A percentile compares a stretch with the other conserved stretches of the same genome.
Conservation (phyloP, 2,797 vertebrate genomes). For the Eremophila alpestris region DNA sequence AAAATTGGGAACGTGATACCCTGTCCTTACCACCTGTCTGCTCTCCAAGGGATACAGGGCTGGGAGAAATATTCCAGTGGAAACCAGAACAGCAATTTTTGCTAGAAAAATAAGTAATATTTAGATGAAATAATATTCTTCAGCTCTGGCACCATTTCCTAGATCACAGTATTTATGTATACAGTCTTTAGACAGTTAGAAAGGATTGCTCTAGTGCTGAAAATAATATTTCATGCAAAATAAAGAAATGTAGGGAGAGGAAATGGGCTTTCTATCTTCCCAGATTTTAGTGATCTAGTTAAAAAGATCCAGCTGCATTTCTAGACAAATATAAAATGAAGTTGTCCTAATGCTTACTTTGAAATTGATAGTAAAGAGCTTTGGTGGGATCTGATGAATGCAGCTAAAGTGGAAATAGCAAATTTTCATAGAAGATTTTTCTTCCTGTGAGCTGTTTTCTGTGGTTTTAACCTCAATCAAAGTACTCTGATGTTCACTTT, state of each 20-base stretch:
- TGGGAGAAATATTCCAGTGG: not conserved
- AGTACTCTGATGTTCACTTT: conserved; percentile 3
- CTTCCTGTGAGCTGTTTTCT: not conserved
- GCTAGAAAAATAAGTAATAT: not conserved
- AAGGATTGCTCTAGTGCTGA: not conserved
- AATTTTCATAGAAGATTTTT: conserved; percentile 15
- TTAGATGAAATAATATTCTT: not conserved
- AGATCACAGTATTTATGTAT: not conserved
- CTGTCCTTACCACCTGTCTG: not conserved
- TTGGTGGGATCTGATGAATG: not conserved
- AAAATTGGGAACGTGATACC: not conserved
- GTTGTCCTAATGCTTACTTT: not conserved
- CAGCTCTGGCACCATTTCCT: not conserved
- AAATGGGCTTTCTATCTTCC: not conserved
- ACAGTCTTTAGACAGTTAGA: not conserved
- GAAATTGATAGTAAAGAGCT: not conserved
- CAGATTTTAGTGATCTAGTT: not conserved
- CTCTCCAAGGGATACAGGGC: not conserved
- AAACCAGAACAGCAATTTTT: not conserved
- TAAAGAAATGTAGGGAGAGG: not conserved
- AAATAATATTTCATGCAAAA: not conserved
- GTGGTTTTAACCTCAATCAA: conserved; percentile 29
- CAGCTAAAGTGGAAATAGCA: not conserved
- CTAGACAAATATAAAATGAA: not conserved
- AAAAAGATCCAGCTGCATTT: not conserved